Evolutionary conservation across 2,113 vertebrate species (phyloP), one percentile per base, ranked within the genome.

Genomic region (Oostethus manadensis): DNA sequence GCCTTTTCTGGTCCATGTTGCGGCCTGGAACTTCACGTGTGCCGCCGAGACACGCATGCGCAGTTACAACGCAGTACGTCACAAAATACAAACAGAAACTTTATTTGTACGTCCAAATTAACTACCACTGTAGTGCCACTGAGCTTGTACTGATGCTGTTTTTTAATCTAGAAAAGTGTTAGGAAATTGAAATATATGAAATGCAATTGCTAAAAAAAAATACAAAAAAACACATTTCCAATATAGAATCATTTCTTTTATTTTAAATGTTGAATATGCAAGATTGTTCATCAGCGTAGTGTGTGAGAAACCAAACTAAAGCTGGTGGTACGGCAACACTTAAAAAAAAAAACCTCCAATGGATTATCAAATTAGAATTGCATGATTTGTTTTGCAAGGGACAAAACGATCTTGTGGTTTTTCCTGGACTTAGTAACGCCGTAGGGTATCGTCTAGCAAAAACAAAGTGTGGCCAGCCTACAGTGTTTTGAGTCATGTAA

Each of bases 181-280:
- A 3, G 38, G 38, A 42, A 42, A 42, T 42, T 14, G 3, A 40
- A 40, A 40, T 40, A 40, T 40, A 40, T 10, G 10, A 40, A 10
- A 40, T 0, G 38, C 10, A 14, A 42, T 42, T 42, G 38, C 3
- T 42, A 42, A 35, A 23, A 44, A 57, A 17, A 44, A 23, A 17
- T n/a, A n/a, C n/a, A 44, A 7, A 16, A 3, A 38, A 55, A 58
- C 22, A 21, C 38, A 13, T 56, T 38, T 42, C 13, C 2, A 42
- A 38, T 56, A 23, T 14, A 40, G 89, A 90, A 93, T 90, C 91
- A 92, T 91, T 89, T 95, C 96, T 93, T 94, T 97, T 93, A 94
- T 91, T 91, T 79, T 90, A 92, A 33, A 26, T 46, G 57, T 91
- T 88, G 85, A 92, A 89, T 84, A 90, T 88, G 92, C 88, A 92